Base-by-base conservation (phyloP, 2,797 vertebrate species). In the Sorex maritimensis region DNA sequence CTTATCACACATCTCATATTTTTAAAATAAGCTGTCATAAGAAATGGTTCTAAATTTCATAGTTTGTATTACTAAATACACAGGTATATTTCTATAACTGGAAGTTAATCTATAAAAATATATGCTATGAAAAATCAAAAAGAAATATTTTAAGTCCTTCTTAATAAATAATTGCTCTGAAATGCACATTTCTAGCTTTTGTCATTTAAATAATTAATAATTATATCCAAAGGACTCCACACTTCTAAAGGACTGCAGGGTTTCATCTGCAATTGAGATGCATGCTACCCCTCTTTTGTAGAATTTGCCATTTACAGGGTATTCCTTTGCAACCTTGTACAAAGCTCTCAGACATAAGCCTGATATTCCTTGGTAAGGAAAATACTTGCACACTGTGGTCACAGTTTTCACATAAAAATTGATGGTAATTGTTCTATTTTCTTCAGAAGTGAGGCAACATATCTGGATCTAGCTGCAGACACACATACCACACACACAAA, bases 21-120 rank as follows among this genome's bases (percentile, higher is more conserved):
- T 65, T 94, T 88, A 79, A 92, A 95, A 93, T 28, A 75, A 81
- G 58, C 71, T 84, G 46, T 52, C 86, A 81, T 87, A 0, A 92
- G 58, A 97, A 95, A 89, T 69, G 89, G 52, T 67, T 93, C 75
- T 77, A 88, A 71, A 19, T 75, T 87, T 84, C 44, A 84, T 3
- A 91, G 68, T 65, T 38, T 86, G n/a, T 2, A 75, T 44, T 90
- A 80, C 61, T 87, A 96, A 94, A 97, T 97, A 96, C 78, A 94
- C 1, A 77, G 19, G 13, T 26, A 38, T 83, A 44, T 80, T 94
- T 93, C 86, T 46, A 46, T 79, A 88, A 0, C 2, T 30, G 81
- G n/a, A 94, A 44, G n/a, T 58, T 61, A 83, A 86, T 44, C 83
- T 89, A 46, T 55, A 79, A 90, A 75, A 95, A 49, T 81, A 84